These are phyloP conservation scores for Coremacera marginata DNA, from an alignment of 2,888 invertebrate genomes.

Conservation along the genomic window DNA sequence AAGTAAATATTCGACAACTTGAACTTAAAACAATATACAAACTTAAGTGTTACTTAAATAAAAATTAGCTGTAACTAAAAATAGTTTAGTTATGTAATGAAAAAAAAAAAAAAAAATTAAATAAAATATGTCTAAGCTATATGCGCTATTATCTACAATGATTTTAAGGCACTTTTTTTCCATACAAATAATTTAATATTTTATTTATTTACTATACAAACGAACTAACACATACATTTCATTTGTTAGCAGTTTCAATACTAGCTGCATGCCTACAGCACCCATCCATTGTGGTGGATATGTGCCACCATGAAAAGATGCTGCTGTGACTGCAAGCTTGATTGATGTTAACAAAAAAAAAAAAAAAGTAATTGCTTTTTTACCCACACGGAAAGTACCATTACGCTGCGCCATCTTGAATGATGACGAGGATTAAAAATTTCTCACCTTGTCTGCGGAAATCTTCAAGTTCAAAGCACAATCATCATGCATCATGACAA, in stretches of 20 bases:
- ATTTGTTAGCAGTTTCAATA: neutral
- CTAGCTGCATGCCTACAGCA: neutral
- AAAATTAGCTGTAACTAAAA: conserved; percentile 16
- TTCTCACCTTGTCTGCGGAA: neutral
- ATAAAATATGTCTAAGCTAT: neutral
- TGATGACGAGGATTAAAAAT: neutral
- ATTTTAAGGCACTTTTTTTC: conserved; percentile 51
- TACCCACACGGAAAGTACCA: neutral
- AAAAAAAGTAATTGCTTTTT: too few relatives aligned
- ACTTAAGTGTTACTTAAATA: neutral
- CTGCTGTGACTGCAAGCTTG: too few relatives aligned
- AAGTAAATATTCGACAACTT: conserved; percentile 24
- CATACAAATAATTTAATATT: conserved; percentile 35
- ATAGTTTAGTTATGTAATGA: neutral
- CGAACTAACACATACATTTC: conserved; percentile 1
- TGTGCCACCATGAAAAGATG: neutral
- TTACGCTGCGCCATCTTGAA: neutral
- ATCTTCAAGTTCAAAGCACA: too few relatives aligned
- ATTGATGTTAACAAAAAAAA: too few relatives aligned
- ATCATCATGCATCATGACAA: neutral
- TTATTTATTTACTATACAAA: conserved; percentile 12
- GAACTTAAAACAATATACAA: conserved; percentile 5
- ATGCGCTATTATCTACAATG: conserved; percentile 34
- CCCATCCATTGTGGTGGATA: neutral
- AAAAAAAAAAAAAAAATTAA: too few relatives aligned